These are phyloP conservation scores for Ariolimax columbianus DNA, from an alignment of 2,888 invertebrate genomes.

Conservation along the genomic window DNA sequence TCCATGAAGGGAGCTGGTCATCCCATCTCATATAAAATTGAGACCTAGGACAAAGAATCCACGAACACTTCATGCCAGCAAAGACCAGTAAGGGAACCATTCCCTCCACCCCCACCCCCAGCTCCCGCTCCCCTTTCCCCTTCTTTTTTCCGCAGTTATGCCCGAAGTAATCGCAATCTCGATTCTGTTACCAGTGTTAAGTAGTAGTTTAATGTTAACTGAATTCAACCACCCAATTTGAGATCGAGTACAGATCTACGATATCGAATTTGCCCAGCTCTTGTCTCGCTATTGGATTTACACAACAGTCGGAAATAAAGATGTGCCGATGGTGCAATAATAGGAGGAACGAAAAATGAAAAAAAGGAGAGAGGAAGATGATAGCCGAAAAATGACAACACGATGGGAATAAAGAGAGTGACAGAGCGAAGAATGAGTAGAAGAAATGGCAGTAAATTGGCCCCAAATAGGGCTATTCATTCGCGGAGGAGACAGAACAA, in stretches of 20 bases:
- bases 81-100: too few relatives aligned
- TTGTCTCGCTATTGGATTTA: neutral
- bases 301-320: conserved; percentile 3
- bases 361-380: neutral
- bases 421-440: conserved; percentile 17
- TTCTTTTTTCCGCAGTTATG: too few relatives aligned
- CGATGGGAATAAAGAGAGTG: conserved; percentile 19
- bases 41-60: too few relatives aligned
- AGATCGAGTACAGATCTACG: neutral
- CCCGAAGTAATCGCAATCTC: too few relatives aligned
- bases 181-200: too few relatives aligned
- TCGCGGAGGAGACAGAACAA: conserved; percentile 17
- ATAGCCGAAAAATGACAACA: conserved; percentile 23
- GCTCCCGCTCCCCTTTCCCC: too few relatives aligned
- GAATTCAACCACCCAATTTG: neutral
- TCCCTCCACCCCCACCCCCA: too few relatives aligned
- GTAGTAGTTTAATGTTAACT: neutral
- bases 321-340: neutral
- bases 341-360: neutral
- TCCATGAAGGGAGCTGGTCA: too few relatives aligned
- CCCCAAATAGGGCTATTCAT: conserved; percentile 28
- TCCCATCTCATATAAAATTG: too few relatives aligned
- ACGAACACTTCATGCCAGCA: too few relatives aligned
- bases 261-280: neutral
- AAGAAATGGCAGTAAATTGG: conserved; percentile 36